These are phyloP conservation scores for human DNA, from an alignment of 2,113 vertebrate genomes.

Conservation along the genomic window GRCh38 chr9:101846501-101847000, in stretches of 20 bases:
- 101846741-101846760: neutral
- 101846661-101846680: neutral
- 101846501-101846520: neutral
- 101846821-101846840: neutral
- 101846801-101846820: neutral
- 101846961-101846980: neutral
- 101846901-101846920: slow-evolving; percentile 37
- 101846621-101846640: neutral
- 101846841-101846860: neutral
- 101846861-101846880: neutral
- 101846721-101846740: neutral
- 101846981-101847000: slow-evolving; percentile 1
- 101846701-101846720: neutral
- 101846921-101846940: slow-evolving; percentile 27
- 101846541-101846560: neutral
- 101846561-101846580: neutral
- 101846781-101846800: neutral
- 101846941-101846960: slow-evolving; percentile 7
- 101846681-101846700: neutral
- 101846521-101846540: neutral
- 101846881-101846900: neutral
- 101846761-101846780: slow-evolving; percentile 11
- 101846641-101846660: neutral
- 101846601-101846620: neutral
- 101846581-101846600: neutral